Conservation (phyloP, 2,113 vertebrate species). For the Zonotrichia leucophrys region DNA sequence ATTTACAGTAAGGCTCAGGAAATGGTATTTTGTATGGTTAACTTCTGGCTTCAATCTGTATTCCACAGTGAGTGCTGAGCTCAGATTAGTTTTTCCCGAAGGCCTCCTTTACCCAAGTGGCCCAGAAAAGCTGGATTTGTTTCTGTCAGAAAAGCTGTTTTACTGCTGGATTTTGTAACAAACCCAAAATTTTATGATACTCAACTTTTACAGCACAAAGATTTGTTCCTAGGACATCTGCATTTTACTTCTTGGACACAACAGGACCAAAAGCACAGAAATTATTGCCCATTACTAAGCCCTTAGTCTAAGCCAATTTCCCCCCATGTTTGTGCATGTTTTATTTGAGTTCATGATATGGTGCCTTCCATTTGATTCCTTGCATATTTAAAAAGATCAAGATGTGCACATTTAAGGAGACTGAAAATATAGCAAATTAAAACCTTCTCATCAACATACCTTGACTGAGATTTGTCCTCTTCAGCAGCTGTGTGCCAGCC, state of each 20-base stretch:
- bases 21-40: not conserved
- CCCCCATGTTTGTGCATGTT: fast-evolving
- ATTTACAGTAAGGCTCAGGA: not conserved
- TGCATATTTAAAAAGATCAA: not conserved
- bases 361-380: not conserved
- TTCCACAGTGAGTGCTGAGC: not conserved
- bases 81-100: not conserved
- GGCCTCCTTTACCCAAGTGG: not conserved
- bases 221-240: not conserved
- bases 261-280: not conserved
- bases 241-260: not conserved
- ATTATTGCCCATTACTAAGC: not conserved
- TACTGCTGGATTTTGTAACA: not conserved
- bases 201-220: not conserved
- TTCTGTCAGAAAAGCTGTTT: not conserved
- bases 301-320: not conserved
- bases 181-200: not conserved
- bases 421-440: not conserved
- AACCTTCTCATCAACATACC: not conserved
- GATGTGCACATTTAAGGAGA: not conserved
- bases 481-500: not conserved
- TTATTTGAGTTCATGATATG: not conserved
- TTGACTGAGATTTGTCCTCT: not conserved
- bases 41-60: not conserved
- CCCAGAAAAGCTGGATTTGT: not conserved